These are phyloP conservation scores for Arizona elegans DNA, from an alignment of 2,113 vertebrate species.

Conservation along the genomic window DNA sequence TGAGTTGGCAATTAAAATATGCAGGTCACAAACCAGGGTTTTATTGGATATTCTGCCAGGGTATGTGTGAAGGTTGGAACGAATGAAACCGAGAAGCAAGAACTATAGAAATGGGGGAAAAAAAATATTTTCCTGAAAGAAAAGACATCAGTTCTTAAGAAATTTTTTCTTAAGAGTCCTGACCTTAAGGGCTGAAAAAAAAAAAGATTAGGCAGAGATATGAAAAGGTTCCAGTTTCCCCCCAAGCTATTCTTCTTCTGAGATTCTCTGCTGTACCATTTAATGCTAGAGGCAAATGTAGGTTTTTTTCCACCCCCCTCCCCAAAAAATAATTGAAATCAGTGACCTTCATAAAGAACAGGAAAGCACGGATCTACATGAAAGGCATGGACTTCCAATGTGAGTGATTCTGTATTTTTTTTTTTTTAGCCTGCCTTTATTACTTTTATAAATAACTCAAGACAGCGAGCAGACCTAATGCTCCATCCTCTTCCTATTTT, in stretches of 20 bases:
- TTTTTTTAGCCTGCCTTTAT: neutral
- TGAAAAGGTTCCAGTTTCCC: neutral
- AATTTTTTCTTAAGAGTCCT: neutral
- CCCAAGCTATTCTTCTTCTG: neutral
- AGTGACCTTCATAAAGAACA: neutral
- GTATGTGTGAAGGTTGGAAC: neutral
- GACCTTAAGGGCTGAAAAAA: neutral
- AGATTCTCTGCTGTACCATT: neutral
- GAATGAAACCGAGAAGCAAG: neutral
- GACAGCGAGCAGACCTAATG: no score
- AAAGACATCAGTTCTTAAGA: neutral
- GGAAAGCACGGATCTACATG: neutral
- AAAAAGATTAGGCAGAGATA: neutral
- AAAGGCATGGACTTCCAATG: neutral
- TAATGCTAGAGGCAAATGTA: neutral
- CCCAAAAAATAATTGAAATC: neutral
- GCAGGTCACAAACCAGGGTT: neutral
- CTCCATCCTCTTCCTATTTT: no score
- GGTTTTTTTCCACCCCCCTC: no score
- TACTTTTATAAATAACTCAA: neutral
- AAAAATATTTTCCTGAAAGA: neutral
- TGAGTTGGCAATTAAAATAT: neutral
- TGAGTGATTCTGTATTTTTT: neutral
- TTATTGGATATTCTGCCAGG: neutral
- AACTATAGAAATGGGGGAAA: neutral